phyloP scores from a whole-genome alignment of 2,113 vertebrate genomes.

The Dipodomys ordii region DNA sequence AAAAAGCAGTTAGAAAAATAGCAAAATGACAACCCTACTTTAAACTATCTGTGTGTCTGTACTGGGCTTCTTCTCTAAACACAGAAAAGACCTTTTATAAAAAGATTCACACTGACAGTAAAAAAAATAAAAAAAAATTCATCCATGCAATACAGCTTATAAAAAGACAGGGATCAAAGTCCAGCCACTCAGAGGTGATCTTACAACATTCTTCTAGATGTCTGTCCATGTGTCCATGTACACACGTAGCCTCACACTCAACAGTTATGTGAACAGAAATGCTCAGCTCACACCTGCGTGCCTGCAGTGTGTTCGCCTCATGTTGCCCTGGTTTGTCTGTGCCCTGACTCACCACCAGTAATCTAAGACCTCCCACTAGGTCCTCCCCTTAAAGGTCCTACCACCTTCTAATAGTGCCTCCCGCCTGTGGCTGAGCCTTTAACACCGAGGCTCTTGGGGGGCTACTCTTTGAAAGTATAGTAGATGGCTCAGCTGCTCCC shows the following conservation, averaged over 20 bases:
- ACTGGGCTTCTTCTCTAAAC: neutral
- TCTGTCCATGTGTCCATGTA: too few relatives aligned
- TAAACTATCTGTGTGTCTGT: neutral
- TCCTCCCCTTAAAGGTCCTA: neutral
- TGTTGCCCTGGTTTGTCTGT: fast-evolving
- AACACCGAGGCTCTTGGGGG: neutral
- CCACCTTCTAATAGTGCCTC: neutral
- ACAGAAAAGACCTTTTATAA: neutral
- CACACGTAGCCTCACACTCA: too few relatives aligned
- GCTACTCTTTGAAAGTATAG: neutral
- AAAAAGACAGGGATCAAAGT: neutral
- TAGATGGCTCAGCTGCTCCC: neutral
- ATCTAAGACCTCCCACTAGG: neutral
- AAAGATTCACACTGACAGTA: neutral
- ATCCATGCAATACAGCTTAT: neutral
- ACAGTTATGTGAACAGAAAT: fast-evolving
- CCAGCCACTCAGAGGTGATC: neutral
- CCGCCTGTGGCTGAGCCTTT: neutral
- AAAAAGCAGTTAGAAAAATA: neutral
- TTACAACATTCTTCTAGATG: neutral
- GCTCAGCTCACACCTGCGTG: fast-evolving
- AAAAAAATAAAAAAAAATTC: neutral
- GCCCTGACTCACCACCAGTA: neutral
- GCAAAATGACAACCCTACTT: neutral
- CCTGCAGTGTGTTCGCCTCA: neutral